Conservation (phyloP, 2,888 invertebrate species). For the Eupithecia inturbata region DNA sequence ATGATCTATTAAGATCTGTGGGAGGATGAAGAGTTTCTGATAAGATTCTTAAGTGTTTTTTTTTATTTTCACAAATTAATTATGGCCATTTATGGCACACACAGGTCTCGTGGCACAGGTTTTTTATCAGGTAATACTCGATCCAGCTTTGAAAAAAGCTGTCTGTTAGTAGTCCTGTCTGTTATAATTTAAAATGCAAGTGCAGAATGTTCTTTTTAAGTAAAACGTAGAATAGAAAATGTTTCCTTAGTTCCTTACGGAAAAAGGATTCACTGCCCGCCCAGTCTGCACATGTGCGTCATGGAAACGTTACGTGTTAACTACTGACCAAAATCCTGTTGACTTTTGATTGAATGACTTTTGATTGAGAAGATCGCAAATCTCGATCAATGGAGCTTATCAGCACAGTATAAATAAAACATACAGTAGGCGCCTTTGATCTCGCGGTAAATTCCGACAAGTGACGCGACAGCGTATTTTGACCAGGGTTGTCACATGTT, state of each 20-base stretch:
- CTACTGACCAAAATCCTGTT: too few species aligned
- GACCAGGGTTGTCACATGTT: too few species aligned
- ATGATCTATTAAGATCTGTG: background rate
- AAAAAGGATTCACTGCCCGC: background rate
- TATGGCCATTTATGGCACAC: background rate
- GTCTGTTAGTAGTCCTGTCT: constrained; percentile 6
- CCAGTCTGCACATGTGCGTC: background rate
- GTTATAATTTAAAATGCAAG: background rate
- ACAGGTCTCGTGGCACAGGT: background rate
- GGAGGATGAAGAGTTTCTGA: background rate
- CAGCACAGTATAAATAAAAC: too few species aligned
- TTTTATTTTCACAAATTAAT: background rate
- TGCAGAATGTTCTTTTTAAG: background rate
- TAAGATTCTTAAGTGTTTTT: background rate
- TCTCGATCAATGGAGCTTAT: too few species aligned
- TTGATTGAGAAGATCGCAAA: too few species aligned
- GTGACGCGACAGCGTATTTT: too few species aligned
- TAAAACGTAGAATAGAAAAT: background rate
- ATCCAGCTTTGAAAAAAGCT: background rate
- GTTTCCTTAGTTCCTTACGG: background rate
- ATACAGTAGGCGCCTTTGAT: too few species aligned
- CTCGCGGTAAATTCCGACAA: too few species aligned
- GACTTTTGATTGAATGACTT: too few species aligned
- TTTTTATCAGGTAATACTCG: background rate
- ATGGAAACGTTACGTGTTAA: too few species aligned